phyloP scores from a whole-genome alignment of 2,797 vertebrate species.

The Eptatretus atami region DNA sequence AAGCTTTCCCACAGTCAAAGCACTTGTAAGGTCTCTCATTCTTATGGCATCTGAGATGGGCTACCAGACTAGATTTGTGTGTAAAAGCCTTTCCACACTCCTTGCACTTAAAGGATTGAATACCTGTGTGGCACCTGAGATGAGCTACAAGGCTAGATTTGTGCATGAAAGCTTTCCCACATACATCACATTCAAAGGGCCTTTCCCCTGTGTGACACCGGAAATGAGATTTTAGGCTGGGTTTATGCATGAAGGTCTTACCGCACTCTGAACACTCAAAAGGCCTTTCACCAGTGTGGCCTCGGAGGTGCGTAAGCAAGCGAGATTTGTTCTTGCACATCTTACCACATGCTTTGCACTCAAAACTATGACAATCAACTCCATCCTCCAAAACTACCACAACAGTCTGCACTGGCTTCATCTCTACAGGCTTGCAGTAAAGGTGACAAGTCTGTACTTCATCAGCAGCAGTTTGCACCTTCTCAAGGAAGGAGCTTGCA shows the following conservation, averaged over 20 bases:
- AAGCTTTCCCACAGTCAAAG: not conserved
- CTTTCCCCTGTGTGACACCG: not conserved
- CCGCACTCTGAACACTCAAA: not conserved
- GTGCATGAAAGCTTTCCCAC: not conserved
- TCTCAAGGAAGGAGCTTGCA: no score
- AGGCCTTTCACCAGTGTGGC: not conserved
- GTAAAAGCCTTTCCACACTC: conserved; percentile 1
- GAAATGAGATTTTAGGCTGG: not conserved
- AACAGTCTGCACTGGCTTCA: no score
- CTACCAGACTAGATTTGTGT: not conserved
- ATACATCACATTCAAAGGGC: not conserved
- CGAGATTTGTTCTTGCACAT: not conserved
- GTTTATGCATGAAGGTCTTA: not conserved
- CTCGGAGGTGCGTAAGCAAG: not conserved
- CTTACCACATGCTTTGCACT: not conserved
- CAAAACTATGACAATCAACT: no score
- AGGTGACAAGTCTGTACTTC: no score
- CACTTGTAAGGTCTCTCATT: not conserved
- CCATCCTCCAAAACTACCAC: no score
- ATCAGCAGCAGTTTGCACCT: no score
- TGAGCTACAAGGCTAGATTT: not conserved
- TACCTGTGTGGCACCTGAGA: not conserved
- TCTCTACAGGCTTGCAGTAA: no score
- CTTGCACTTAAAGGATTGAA: not conserved
- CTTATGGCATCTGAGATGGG: not conserved